Conservation (phyloP, 2,888 invertebrate species). For the Phyllotreta striolata region DNA sequence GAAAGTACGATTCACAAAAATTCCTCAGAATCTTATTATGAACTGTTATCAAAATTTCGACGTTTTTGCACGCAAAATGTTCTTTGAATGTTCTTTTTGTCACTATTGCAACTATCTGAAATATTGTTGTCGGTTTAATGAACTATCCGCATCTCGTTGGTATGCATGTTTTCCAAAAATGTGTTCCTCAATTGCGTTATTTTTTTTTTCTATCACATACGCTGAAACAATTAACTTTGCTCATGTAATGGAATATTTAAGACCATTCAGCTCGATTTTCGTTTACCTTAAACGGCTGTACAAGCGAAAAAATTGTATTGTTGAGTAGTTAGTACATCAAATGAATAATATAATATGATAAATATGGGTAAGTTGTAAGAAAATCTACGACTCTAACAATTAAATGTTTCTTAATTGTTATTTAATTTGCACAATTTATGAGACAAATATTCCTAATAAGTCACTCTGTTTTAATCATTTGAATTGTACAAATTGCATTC, state of each 20-base stretch:
- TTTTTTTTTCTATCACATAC: conserved; percentile 2
- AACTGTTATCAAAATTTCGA: conserved; percentile 17
- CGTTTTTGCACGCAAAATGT: conserved; percentile 5
- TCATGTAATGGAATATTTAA: conserved; percentile 15
- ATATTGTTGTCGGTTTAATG: conserved; percentile 15
- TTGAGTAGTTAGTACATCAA: conserved; percentile 17
- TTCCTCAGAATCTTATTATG: conserved; percentile 1
- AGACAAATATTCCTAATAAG: no score
- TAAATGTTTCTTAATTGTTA: no score
- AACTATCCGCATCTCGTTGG: conserved; percentile 30
- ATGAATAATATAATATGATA: conserved; percentile 12
- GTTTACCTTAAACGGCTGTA: conserved; percentile 5
- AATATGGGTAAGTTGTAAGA: conserved; percentile 14
- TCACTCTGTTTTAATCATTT: background rate
- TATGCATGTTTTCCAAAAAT: conserved; percentile 13
- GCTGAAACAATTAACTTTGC: conserved; percentile 19
- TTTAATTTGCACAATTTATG: no score
- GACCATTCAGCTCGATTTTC: conserved; percentile 8
- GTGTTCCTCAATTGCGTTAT: conserved; percentile 3
- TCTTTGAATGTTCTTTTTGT: conserved; percentile 1
- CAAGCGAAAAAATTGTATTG: conserved; percentile 16
- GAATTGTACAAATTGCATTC: no score
- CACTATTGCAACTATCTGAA: conserved; percentile 9
- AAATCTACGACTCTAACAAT: background rate
- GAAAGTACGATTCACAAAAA: background rate